Evolutionary conservation across 2,888 invertebrate species (phyloP).

Genomic region (Notocelia uddmanniana): DNA sequence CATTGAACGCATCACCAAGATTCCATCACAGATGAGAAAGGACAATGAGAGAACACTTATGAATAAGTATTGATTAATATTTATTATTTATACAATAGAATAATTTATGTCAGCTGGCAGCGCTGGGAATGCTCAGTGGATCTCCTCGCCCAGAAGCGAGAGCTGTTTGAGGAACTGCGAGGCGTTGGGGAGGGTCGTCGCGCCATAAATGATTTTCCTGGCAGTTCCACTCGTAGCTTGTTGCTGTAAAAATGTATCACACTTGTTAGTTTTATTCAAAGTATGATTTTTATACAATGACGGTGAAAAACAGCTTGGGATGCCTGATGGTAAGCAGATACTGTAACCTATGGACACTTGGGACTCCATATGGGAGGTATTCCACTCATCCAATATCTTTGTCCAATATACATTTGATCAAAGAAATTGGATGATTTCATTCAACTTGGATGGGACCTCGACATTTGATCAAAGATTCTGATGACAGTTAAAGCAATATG

Average conservation of each 20-base stretch:
- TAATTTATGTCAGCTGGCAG: conserved; percentile 51
- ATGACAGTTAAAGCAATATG: too few species aligned
- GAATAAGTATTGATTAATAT: conserved; percentile 40
- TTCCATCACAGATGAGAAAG: conserved; percentile 42
- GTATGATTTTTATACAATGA: neutral
- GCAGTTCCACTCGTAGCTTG: conserved; percentile 87
- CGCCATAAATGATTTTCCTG: conserved; percentile 96
- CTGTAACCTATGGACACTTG: too few species aligned
- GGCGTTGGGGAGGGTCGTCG: conserved; percentile 97
- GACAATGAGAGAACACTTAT: conserved; percentile 30
- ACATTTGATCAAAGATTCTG: too few species aligned
- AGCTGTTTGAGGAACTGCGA: conserved; percentile 97
- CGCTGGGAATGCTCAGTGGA: conserved; percentile 81
- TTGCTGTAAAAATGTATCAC: conserved; percentile 85
- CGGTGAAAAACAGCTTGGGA: too few species aligned
- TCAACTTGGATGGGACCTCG: too few species aligned
- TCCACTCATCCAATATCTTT: too few species aligned
- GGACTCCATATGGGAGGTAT: too few species aligned
- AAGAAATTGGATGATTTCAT: too few species aligned
- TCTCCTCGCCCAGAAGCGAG: conserved; percentile 91
- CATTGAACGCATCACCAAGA: conserved; percentile 42
- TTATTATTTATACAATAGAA: conserved; percentile 47
- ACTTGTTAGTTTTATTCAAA: neutral
- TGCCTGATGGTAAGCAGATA: too few species aligned
- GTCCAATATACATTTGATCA: too few species aligned